Percentiles rank a stretch among this genome's conserved stretches.
Conservation (phyloP, 2,888 invertebrate genomes). For the Limnephilus marmoratus region DNA sequence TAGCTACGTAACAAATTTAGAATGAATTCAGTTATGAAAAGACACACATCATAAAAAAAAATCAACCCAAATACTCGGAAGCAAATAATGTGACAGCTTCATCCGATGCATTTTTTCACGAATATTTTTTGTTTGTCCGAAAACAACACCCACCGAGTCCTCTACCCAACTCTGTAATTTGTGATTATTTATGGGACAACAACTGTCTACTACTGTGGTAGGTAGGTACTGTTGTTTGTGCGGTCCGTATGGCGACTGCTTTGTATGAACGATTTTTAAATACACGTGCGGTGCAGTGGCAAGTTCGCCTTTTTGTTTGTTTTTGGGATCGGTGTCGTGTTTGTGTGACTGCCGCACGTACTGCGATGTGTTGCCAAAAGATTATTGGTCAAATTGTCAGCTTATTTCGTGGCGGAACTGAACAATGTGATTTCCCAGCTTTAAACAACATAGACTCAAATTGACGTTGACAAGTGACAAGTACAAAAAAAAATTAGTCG, state of each 20-base stretch:
- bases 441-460: background rate
- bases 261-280: slow-evolving; percentile 36
- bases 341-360: background rate
- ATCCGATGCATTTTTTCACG: background rate
- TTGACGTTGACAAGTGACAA: background rate
- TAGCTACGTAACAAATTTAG: too few species aligned
- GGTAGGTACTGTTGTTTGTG: slow-evolving; percentile 15
- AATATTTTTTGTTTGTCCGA: background rate
- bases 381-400: background rate
- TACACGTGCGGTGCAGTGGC: slow-evolving; percentile 20
- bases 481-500: background rate
- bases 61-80: background rate
- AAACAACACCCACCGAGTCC: background rate
- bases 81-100: background rate
- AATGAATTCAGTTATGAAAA: background rate
- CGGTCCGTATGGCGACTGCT: slow-evolving; percentile 25
- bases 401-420: background rate
- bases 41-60: background rate
- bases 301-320: background rate
- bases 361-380: background rate
- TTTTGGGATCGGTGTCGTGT: slow-evolving; percentile 5
- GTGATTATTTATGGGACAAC: slow-evolving; percentile 41
- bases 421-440: background rate
- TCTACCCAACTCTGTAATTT: background rate
- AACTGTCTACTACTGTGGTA: background rate